Evolutionary conservation across 2,113 vertebrate species (phyloP).

Genomic region (Mus musculus): DNA sequence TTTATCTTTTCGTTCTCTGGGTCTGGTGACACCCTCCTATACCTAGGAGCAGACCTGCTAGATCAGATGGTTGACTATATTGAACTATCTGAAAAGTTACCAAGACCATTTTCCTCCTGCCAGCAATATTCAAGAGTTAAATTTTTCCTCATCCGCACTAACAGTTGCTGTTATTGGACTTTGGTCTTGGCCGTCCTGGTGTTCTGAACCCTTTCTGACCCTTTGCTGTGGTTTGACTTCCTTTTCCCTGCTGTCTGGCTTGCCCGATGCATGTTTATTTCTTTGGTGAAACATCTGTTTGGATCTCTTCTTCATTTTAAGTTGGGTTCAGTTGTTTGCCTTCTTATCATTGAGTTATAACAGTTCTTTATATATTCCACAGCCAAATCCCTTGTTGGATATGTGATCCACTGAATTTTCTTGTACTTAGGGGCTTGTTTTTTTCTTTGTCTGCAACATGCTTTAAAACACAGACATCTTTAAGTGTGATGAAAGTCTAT

Average conservation of each 20-base stretch:
- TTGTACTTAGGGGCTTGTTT: neutral
- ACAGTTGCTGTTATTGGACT: neutral
- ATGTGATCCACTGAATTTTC: neutral
- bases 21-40: neutral
- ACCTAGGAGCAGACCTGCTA: neutral
- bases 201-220: neutral
- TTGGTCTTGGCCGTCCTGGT: neutral
- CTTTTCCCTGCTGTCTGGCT: neutral
- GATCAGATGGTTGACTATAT: neutral
- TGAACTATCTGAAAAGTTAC: neutral
- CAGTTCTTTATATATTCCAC: neutral
- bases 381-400: neutral
- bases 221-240: neutral
- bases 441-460: neutral
- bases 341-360: neutral
- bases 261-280: neutral
- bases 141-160: neutral
- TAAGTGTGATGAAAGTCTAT: neutral
- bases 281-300: neutral
- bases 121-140: neutral
- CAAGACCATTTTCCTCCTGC: neutral
- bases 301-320: conserved; percentile 20
- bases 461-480: neutral
- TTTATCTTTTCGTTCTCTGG: neutral
- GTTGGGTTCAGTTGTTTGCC: neutral